phyloP scores from a whole-genome alignment of 1,140 invertebrate genomes.

The Pararge aegeria region DNA sequence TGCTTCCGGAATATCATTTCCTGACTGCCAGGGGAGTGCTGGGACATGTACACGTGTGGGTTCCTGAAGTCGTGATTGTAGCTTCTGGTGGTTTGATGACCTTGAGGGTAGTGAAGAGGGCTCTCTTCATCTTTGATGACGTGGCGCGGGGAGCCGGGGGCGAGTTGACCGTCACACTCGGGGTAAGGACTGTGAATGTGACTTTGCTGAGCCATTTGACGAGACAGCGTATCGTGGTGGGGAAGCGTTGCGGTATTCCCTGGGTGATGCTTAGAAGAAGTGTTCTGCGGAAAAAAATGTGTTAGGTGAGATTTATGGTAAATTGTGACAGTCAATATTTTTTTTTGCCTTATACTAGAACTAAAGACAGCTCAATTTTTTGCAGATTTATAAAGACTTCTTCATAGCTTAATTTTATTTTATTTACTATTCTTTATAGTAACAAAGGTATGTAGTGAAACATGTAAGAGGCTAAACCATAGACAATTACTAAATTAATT shows the following conservation, averaged over 20 bases:
- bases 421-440: too few relatives aligned
- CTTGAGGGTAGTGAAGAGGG: constrained; percentile 65
- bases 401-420: too few relatives aligned
- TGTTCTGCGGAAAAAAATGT: constrained; percentile 61
- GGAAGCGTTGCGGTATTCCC: constrained; percentile 65
- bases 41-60: constrained; percentile 74
- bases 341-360: neutral
- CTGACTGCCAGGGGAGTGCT: constrained; percentile 73
- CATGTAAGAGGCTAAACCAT: too few relatives aligned
- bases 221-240: constrained; percentile 68
- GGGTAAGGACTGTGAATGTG: constrained; percentile 60
- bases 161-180: constrained; percentile 54
- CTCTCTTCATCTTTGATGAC: constrained; percentile 61
- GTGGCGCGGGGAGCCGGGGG: constrained; percentile 56
- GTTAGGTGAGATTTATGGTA: neutral
- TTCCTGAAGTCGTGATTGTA: constrained; percentile 83
- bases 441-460: too few relatives aligned
- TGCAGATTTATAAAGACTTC: too few relatives aligned
- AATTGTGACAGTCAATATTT: neutral
- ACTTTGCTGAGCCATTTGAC: constrained; percentile 58
- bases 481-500: too few relatives aligned
- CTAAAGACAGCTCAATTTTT: constrained; percentile 42
- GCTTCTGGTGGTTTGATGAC: constrained; percentile 71
- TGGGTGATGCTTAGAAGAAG: constrained; percentile 78
- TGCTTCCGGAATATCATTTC: constrained; percentile 74